phyloP scores from a whole-genome alignment of 2,113 vertebrate species.

The Plestiodon gilberti region DNA sequence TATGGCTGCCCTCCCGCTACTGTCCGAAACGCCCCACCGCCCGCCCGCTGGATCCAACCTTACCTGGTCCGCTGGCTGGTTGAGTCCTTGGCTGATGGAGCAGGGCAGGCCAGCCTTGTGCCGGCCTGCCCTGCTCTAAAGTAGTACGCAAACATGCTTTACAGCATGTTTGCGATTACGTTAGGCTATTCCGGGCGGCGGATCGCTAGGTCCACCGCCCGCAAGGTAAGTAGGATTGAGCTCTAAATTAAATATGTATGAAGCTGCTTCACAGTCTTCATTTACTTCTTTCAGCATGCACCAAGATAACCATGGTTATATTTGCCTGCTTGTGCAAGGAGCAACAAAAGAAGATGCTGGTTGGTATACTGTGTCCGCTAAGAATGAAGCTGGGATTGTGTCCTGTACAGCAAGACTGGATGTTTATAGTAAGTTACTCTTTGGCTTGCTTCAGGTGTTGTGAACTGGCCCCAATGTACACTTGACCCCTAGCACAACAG shows the following conservation, averaged over 20 bases:
- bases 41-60: too few species aligned
- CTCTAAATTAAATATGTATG: not conserved
- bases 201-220: too few species aligned
- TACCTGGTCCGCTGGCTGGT: too few species aligned
- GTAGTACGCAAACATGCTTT: too few species aligned
- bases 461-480: not conserved
- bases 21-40: too few species aligned
- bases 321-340: constrained; percentile 98
- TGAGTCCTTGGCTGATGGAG: too few species aligned
- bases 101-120: too few species aligned
- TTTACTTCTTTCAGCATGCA: constrained; percentile 86
- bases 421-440: constrained; percentile 85
- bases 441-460: not conserved
- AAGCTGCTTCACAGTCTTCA: constrained; percentile 32
- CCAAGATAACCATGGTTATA: constrained; percentile 95
- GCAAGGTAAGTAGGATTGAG: too few species aligned
- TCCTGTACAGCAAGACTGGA: constrained; percentile 96
- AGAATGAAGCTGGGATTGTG: constrained; percentile 96
- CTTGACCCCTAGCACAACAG: not conserved
- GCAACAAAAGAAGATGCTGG: constrained; percentile 94
- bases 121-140: too few species aligned
- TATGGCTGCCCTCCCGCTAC: too few species aligned
- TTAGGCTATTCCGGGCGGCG: too few species aligned
- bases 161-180: too few species aligned
- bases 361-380: constrained; percentile 97